Evolutionary conservation across 2,113 vertebrate genomes (phyloP), one percentile per base, ranked within the genome.

Genomic region (Malurus elegans): DNA sequence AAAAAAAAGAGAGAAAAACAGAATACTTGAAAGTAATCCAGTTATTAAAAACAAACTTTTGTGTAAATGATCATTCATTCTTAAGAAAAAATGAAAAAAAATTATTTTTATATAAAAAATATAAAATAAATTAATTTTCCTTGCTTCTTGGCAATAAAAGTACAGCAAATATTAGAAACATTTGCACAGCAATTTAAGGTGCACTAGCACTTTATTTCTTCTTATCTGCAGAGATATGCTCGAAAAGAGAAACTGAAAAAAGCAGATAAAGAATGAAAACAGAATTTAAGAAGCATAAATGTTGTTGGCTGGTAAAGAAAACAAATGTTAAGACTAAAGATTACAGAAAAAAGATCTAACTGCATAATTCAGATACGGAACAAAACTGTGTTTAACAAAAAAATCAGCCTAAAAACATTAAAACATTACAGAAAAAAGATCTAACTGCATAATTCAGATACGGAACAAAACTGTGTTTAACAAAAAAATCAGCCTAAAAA

Each of bases 351-450:
- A 54, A 81, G 6, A 38, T 53, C 47, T 58, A 64, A 53, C 6
- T 15, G 28, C 44, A n/a, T 53, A 50, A 83, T 6, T 16, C 10
- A 58, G 16, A 50, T 24, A 69, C 0, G 1, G 10, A 76, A 1
- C 3, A 76, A 58, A 42, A 44, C 20, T 51, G 13, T 14, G 4
- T 70, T 78, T 40, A 88, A 48, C 0, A 1, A 74, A 51, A n/a
- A 83, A 48, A 69, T 61, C 29, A 57, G 9, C 5, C 31, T 58
- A 20, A 47, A 47, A 47, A 47, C 45, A n/a, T n/a, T n/a, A n/a
- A 34, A 91, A 60, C 36, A 54, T 31, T 18, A 84, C 23, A 54
- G 24, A 70, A 61, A 73, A 25, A 54, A 81, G 6, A 38, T 53
- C 47, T 58, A 64, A 53, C 6, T 15, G 28, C 44, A n/a, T 53